Conservation (phyloP, 2,888 invertebrate genomes). For the Dryocosmus kuriphilus region DNA sequence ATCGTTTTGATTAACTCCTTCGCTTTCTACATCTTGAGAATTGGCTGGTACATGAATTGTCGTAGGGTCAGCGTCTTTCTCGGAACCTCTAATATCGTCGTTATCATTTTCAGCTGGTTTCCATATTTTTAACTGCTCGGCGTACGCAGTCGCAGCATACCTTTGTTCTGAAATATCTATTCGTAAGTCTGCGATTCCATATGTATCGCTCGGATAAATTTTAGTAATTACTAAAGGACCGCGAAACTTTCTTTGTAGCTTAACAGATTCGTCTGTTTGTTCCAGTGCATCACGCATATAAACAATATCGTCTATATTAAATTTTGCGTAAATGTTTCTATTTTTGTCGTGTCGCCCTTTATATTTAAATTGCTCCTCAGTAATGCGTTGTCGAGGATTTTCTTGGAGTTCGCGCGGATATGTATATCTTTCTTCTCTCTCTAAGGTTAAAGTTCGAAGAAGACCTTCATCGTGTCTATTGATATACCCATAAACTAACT, state of each 20-base stretch:
- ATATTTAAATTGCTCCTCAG: neutral
- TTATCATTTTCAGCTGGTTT: neutral
- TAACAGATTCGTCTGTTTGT: slow-evolving; percentile 36
- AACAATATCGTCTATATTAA: slow-evolving; percentile 39
- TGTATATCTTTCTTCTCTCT: neutral
- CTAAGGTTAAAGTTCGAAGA: slow-evolving; percentile 8
- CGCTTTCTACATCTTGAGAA: too few species aligned
- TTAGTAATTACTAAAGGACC: slow-evolving; percentile 40
- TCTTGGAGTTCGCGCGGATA: slow-evolving; percentile 26
- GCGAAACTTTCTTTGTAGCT: slow-evolving; percentile 40
- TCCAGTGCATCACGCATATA: slow-evolving; percentile 29
- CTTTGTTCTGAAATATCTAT: neutral
- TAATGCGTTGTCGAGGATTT: slow-evolving; percentile 26
- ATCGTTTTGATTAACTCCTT: too few species aligned
- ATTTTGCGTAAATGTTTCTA: slow-evolving; percentile 19
- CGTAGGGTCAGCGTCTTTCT: too few species aligned
- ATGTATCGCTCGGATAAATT: slow-evolving; percentile 37
- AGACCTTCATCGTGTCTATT: slow-evolving; percentile 40
- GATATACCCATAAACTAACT: slow-evolving; percentile 41
- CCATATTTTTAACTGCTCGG: neutral
- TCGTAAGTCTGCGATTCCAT: slow-evolving; percentile 17
- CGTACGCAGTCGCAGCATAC: slow-evolving; percentile 5
- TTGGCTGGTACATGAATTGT: too few species aligned
- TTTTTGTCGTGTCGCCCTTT: slow-evolving; percentile 28
- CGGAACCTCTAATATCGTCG: too few species aligned